Percentiles rank a stretch among this genome's conserved stretches.
Evolutionary conservation across 1,140 invertebrate species (phyloP).

Genomic region (Apocrypta bakeri): DNA sequence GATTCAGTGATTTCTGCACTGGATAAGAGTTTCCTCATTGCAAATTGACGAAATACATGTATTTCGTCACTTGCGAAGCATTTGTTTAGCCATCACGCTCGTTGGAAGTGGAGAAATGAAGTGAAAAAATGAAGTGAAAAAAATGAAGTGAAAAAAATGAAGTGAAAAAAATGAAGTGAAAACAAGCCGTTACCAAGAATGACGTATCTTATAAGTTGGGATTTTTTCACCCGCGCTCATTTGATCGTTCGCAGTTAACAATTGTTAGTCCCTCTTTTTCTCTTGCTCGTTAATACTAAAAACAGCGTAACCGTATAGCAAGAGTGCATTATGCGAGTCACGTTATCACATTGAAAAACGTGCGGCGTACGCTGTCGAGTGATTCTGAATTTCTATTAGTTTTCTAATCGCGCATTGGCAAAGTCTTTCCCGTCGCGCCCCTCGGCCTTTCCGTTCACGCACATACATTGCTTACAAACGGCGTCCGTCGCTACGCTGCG

Average conservation of each 20-base stretch:
- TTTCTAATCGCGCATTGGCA: slow-evolving; percentile 34
- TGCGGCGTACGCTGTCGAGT: not conserved
- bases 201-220: too few species aligned
- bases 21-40: not conserved
- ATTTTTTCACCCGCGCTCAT: not conserved
- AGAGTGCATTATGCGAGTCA: slow-evolving; percentile 11
- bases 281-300: not conserved
- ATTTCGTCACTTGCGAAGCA: too few species aligned
- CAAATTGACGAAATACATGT: not conserved
- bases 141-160: not conserved
- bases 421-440: slow-evolving; percentile 23
- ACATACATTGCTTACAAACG: too few species aligned
- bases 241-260: not conserved
- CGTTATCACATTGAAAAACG: slow-evolving; percentile 37
- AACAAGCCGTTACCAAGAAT: too few species aligned
- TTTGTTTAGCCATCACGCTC: too few species aligned
- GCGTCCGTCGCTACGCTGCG: not conserved
- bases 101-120: too few species aligned
- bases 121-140: too few species aligned
- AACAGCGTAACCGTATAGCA: not conserved
- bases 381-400: slow-evolving; percentile 32
- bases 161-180: not conserved
- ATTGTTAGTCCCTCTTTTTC: not conserved
- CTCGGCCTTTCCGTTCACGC: not conserved
- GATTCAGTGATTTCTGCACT: too few species aligned